Evolutionary conservation across 2,113 vertebrate genomes (phyloP).

Genomic region (Willisornis vidua): DNA sequence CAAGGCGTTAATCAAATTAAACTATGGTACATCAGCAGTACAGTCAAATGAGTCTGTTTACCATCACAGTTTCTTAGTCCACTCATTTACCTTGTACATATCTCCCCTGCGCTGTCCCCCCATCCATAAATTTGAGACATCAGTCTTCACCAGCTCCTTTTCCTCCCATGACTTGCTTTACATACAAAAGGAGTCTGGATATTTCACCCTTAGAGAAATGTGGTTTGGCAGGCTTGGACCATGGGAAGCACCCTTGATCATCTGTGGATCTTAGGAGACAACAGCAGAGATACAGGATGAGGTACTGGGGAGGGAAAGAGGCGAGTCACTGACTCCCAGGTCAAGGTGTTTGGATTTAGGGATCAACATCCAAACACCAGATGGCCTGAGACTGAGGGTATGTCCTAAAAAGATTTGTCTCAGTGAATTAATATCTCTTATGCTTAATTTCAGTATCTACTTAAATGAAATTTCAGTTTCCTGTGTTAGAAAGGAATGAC

Average conservation of each 20-base stretch:
- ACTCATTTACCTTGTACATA: not conserved
- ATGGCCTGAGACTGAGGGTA: not conserved
- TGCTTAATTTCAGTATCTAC: not conserved
- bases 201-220: not conserved
- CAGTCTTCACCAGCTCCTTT: not conserved
- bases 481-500: not conserved
- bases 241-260: not conserved
- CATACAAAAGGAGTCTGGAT: not conserved
- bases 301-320: not conserved
- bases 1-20: not conserved
- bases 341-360: not conserved
- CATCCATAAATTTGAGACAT: not conserved
- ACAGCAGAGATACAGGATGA: not conserved
- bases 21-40: not conserved
- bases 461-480: not conserved
- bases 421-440: not conserved
- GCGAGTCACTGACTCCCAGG: not conserved
- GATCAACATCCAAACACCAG: not conserved
- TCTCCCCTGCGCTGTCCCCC: fast-evolving
- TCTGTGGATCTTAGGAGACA: not conserved
- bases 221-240: not conserved
- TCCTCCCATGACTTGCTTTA: not conserved
- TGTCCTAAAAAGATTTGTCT: not conserved
- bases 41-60: not conserved
- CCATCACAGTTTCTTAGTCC: not conserved